Base-by-base conservation (phyloP, 2,888 invertebrate genomes). In the Troides helena region DNA sequence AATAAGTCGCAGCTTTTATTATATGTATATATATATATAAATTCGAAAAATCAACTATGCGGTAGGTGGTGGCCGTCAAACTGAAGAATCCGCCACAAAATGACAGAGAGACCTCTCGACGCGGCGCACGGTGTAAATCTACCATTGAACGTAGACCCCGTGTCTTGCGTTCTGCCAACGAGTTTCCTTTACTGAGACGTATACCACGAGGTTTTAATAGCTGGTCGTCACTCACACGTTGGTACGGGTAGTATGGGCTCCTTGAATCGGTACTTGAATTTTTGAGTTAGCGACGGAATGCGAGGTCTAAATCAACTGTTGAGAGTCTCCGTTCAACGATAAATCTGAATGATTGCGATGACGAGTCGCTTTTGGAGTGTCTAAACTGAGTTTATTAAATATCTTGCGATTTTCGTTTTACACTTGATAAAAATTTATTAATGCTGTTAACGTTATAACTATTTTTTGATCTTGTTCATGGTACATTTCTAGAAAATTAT, bases 211-310 rank as follows among this genome's bases (percentile, higher is more conserved):
- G 73, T 82, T 85, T 74, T 56, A 58, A 68, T 69, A 70, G 67
- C 74, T 85, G 85, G 83, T 78, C 72, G 72, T 72, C 73, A 76
- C 73, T 69, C 65, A 73, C 75, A 77, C 81, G 87, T 85, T 86
- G 85, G 86, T 82, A 79, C 77, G 79, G 77, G 75, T 82, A 81
- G 80, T 79, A 80, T 79, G 74, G 74, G 85, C 85, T 87, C 80
- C 88, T 88, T 86, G 81, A 88, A 86, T 81, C 77, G 83, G 77
- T 85, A 85, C 86, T 89, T 85, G 78, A 83, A 77, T 85, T 88
- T 87, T 87, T 89, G 81, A 78, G 79, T 81, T 80, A 78, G 75
- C 82, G 74, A 80, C 76, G 88, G 87, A 86, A 89, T 89, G 86
- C 83, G 80, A 82, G 78, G 81, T 78, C 78, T 78, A 78, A 84